Evolutionary conservation across 2,113 vertebrate genomes (phyloP).

Genomic region (Erpornis zantholeuca): DNA sequence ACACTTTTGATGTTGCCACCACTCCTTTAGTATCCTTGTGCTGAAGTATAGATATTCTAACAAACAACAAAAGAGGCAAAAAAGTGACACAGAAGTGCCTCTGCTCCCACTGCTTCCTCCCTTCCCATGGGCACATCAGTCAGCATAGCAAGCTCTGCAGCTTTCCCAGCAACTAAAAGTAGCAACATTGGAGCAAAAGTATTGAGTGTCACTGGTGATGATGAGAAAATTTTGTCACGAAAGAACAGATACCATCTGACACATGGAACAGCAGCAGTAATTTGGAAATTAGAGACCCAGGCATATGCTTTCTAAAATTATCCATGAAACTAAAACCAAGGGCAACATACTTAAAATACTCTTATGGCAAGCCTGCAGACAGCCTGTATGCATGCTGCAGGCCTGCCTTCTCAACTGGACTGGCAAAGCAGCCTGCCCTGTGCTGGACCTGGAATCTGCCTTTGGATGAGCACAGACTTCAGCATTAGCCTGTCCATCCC

Average conservation of each 20-base stretch:
- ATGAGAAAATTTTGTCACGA: conserved; percentile 36
- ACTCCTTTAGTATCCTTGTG: background rate
- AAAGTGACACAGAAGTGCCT: background rate
- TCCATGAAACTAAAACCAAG: conserved; percentile 58
- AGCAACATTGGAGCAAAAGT: conserved; percentile 2
- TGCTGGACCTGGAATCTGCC: background rate
- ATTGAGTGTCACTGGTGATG: conserved; percentile 28
- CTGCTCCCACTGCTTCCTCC: background rate
- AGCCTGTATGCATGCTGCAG: background rate
- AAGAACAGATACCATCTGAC: conserved; percentile 36
- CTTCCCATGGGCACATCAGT: background rate
- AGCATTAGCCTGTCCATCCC: background rate
- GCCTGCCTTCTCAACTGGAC: background rate
- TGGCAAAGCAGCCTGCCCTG: background rate
- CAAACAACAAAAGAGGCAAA: background rate
- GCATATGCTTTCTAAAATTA: conserved; percentile 71
- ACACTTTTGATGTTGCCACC: background rate
- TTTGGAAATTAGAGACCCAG: conserved; percentile 55
- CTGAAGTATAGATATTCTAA: background rate
- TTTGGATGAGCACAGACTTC: background rate
- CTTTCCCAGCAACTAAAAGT: conserved; percentile 34
- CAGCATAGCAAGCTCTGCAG: background rate
- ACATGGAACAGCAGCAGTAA: conserved; percentile 41
- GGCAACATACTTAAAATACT: conserved; percentile 56
- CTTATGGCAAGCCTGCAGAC: background rate